Percentiles rank a stretch among this genome's conserved stretches.
Conservation (phyloP, 1,140 invertebrate genomes). For the Periplaneta americana region DNA sequence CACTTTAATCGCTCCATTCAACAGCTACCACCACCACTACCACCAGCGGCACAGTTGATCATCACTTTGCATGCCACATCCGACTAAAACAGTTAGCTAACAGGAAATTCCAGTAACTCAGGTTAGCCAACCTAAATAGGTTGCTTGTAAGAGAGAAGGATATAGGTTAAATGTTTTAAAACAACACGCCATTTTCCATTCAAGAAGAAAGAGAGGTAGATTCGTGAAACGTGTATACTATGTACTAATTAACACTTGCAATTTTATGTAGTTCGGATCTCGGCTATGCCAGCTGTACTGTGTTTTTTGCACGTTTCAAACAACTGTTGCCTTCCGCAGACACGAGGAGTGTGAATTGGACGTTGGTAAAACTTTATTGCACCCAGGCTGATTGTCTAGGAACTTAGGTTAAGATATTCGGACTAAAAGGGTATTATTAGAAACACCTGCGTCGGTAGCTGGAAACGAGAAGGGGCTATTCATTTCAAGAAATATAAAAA, state of each 20-base stretch:
- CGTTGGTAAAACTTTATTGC: too few species aligned
- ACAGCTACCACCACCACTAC: background rate
- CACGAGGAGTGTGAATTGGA: too few species aligned
- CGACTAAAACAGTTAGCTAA: background rate
- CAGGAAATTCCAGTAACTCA: background rate
- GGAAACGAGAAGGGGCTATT: too few species aligned
- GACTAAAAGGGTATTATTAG: too few species aligned
- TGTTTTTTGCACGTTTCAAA: too few species aligned
- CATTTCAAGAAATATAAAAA: too few species aligned
- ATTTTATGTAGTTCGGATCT: background rate
- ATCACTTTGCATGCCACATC: background rate
- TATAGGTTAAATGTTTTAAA: background rate
- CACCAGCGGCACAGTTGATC: background rate
- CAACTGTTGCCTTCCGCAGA: too few species aligned
- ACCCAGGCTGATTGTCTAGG: too few species aligned
- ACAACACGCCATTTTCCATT: background rate
- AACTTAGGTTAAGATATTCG: too few species aligned
- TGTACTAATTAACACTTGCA: background rate
- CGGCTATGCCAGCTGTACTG: background rate
- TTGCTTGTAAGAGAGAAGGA: background rate
- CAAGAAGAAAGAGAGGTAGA: background rate
- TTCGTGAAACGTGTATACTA: background rate
- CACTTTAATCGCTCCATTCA: background rate
- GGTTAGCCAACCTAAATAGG: background rate
- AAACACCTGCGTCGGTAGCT: too few species aligned